Evolutionary conservation across 1,140 invertebrate species (phyloP).

Genomic region (Drosophila simulans): DNA sequence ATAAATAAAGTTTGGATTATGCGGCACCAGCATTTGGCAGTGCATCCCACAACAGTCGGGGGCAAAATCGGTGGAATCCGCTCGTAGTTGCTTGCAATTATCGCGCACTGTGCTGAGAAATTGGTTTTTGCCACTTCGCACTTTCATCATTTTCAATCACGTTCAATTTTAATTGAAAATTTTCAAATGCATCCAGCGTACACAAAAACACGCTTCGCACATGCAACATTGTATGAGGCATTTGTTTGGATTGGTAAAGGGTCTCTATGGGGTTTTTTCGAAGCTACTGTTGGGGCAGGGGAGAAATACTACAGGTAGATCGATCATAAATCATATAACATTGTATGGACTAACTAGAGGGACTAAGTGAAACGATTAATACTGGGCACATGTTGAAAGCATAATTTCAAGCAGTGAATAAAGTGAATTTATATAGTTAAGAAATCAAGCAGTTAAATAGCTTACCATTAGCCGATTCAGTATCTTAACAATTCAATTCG

Average conservation of each 20-base stretch:
- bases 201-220: slow-evolving; percentile 29
- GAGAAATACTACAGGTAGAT: neutral
- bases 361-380: slow-evolving; percentile 15
- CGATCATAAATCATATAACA: slow-evolving; percentile 26
- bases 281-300: slow-evolving; percentile 22
- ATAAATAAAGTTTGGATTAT: slow-evolving; percentile 80
- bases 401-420: too few species aligned
- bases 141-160: slow-evolving; percentile 82
- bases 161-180: slow-evolving; percentile 83
- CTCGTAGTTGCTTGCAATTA: slow-evolving; percentile 64
- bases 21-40: slow-evolving; percentile 76
- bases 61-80: slow-evolving; percentile 7
- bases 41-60: slow-evolving; percentile 74
- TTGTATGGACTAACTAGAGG: slow-evolving; percentile 22
- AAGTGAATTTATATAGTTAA: neutral
- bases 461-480: too few species aligned
- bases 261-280: neutral
- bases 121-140: slow-evolving; percentile 82
- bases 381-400: neutral
- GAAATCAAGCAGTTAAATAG: too few species aligned
- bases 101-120: slow-evolving; percentile 81
- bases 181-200: slow-evolving; percentile 47
- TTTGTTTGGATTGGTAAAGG: neutral
- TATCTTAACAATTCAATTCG: too few species aligned
- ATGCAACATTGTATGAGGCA: slow-evolving; percentile 38